Base-by-base conservation (phyloP, 2,888 invertebrate species). In the Apotomis betuletana region DNA sequence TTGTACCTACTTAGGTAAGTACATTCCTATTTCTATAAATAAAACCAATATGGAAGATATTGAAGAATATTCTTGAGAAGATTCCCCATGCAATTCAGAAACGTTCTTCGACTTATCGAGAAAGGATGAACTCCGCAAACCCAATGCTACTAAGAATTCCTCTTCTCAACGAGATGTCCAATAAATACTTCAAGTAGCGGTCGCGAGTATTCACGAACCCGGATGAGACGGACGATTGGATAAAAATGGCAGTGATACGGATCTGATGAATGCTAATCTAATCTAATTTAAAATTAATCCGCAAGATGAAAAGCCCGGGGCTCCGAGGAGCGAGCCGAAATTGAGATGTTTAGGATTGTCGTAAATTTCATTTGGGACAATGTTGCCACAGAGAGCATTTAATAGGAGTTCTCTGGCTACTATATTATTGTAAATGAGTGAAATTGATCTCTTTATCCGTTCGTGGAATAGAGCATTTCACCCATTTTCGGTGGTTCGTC, bases 281-380 rank as follows among this genome's bases (percentile, higher is more conserved):
- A 90, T 89, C 85, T 87, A 88, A 90, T 89, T 89, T 87, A 85
- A 89, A 90, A 89, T 88, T 89, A 89, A 90, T 89, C 88, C 87
- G 78, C 74, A 80, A 86, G 86, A 88, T 88, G 89, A 88, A 89
- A 88, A 88, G 87, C 78, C 74, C 78, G 71, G 77, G 79, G 80
- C 79, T 77, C 78, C 79, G 78, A 75, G 75, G 78, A 75, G 75
- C 75, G 78, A 77, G 74, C 75, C 79, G 79, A 85, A 87, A 87
- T 86, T 83, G 85, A 86, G 86, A 87, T 83, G 83, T 83, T 87
- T 84, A 78, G 80, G 83, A 79, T 75, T 79, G 81, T 83, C 83
- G 80, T 85, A 85, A 87, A 88, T 89, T 89, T 87, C 83, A 88
- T 90, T 88, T 85, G 75, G 79, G 81, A 79, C 80, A 81, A 83